Evolutionary conservation across 1,140 invertebrate genomes (phyloP).

Genomic region (Zaprionus ornatus): DNA sequence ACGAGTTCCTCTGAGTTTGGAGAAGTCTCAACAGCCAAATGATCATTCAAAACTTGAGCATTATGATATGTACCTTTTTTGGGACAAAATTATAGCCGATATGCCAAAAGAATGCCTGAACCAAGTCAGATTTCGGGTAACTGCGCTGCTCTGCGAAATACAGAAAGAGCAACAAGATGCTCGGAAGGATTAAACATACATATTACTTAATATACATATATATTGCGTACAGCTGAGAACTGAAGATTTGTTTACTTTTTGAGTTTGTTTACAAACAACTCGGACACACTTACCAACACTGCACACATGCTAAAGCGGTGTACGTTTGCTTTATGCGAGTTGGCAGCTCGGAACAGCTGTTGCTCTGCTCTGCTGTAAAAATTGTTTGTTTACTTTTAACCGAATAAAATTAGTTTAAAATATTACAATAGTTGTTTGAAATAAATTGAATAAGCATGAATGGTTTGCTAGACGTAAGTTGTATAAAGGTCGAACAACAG

Average conservation of each 20-base stretch:
- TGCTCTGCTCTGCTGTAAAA: background rate
- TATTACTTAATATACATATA: background rate
- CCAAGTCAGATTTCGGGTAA: background rate
- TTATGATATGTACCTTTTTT: background rate
- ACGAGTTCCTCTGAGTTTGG: background rate
- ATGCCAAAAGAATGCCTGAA: background rate
- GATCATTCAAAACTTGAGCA: background rate
- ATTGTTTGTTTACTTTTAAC: constrained; percentile 7
- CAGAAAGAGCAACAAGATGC: background rate
- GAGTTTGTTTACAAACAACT: background rate
- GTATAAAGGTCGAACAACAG: constrained; percentile 8
- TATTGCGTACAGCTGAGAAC: background rate
- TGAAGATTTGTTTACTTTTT: background rate
- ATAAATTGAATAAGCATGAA: background rate
- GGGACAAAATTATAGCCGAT: background rate
- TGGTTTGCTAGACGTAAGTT: background rate
- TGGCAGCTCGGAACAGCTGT: constrained; percentile 22
- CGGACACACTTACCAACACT: background rate
- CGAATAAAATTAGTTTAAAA: background rate
- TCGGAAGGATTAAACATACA: background rate
- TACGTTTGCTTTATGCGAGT: background rate
- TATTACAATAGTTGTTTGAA: no score
- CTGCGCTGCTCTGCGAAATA: background rate
- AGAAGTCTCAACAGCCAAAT: background rate
- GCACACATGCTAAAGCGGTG: background rate